A percentile compares a stretch with the other conserved stretches of the same genome.
These are phyloP conservation scores for Psylliodes chrysocephalus DNA, from an alignment of 2,888 invertebrate genomes.

Conservation along the genomic window DNA sequence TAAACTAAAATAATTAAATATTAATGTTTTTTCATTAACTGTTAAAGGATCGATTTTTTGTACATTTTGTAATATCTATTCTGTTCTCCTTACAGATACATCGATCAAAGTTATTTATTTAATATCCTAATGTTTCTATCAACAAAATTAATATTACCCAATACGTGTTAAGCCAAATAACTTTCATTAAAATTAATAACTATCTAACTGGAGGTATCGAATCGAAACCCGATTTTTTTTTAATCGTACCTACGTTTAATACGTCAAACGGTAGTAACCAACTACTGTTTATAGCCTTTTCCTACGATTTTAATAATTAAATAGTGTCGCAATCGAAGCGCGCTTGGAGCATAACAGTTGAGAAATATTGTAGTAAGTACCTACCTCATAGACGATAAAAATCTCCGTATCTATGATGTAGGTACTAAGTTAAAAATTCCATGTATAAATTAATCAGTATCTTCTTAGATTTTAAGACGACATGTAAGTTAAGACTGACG, in stretches of 20 bases:
- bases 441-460: slow-evolving; percentile 17
- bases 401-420: slow-evolving; percentile 22
- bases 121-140: too few species aligned
- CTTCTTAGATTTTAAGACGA: slow-evolving; percentile 17
- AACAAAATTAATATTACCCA: too few species aligned
- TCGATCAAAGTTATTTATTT: too few species aligned
- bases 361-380: slow-evolving; percentile 11
- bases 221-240: neutral
- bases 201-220: neutral
- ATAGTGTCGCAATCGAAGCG: slow-evolving; percentile 6
- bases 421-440: slow-evolving; percentile 19
- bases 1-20: too few species aligned
- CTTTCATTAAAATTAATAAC: neutral
- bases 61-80: too few species aligned
- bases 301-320: slow-evolving; percentile 22
- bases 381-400: slow-evolving; percentile 11
- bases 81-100: too few species aligned
- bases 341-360: slow-evolving; percentile 3
- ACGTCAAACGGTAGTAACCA: slow-evolving; percentile 22
- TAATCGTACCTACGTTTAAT: slow-evolving; percentile 1
- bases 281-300: slow-evolving; percentile 28
- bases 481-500: slow-evolving; percentile 5
- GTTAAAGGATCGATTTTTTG: too few species aligned
- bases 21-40: too few species aligned
- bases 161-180: too few species aligned